Evolutionary conservation across 2,797 vertebrate species (phyloP).

Genomic region (Lepilemur septentrionalis): DNA sequence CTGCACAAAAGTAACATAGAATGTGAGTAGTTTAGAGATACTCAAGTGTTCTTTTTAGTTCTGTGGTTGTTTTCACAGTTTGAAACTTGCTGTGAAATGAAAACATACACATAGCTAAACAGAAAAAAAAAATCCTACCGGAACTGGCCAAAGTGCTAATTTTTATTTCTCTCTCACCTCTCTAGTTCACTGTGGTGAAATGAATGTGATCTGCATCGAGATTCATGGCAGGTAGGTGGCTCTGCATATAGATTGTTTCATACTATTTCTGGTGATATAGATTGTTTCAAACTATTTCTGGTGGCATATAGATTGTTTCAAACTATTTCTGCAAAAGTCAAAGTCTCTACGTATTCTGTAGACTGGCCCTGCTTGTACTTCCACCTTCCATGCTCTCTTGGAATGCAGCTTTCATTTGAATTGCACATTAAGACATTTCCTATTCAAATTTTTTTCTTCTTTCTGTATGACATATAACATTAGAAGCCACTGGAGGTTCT

Average conservation of each 20-base stretch:
- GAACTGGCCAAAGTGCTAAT: conserved; percentile 24
- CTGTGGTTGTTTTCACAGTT: conserved; percentile 41
- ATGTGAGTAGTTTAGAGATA: neutral
- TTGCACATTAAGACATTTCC: neutral
- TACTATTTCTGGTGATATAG: neutral
- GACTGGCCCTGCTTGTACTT: neutral
- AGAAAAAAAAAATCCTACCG: neutral
- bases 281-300: neutral
- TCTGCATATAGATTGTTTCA: neutral
- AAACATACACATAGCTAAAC: neutral
- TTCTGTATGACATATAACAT: neutral
- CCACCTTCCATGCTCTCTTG: neutral
- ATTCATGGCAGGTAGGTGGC: neutral
- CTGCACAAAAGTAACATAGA: neutral
- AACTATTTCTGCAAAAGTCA: neutral
- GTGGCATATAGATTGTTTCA: neutral
- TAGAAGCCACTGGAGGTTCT: neutral
- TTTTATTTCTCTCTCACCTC: conserved; percentile 43
- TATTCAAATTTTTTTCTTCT: neutral
- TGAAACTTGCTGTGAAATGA: conserved; percentile 13
- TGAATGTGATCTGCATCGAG: neutral
- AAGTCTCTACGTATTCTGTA: neutral
- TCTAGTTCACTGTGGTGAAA: conserved; percentile 40
- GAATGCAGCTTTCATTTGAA: neutral
- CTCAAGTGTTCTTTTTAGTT: neutral